Evolutionary conservation across 2,797 vertebrate species (phyloP), one percentile per base, ranked within the genome.

Genomic region (Aotus griseimembra): DNA sequence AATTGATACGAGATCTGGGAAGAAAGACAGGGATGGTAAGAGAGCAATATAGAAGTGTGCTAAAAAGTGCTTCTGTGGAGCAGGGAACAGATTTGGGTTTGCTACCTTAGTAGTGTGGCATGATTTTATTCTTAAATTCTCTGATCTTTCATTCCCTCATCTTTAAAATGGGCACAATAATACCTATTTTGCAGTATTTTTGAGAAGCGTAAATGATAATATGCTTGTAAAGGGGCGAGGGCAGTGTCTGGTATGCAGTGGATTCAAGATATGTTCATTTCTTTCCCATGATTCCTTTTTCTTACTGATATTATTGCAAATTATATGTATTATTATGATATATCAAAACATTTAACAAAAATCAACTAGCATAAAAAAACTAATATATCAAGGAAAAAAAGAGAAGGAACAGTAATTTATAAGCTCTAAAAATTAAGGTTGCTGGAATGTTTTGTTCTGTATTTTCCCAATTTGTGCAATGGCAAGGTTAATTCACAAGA

Each of bases 401-500:
- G 28, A 73, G 73, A 73, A 95, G 22, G 15, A 90, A 91, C 26
- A 41, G 30, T 41, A 41, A 84, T 90, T 87, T 64, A 19, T 70
- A 82, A 91, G 24, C 17, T 90, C 14, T 61, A 79, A 84, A 93
- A 19, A 84, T 92, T 28, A 95, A 84, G 11, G 12, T 90, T 46
- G 64, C 33, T 46, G 61, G 88, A 94, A 92, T 3, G 14, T 57
- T 93, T 79, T n/a, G 36, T 19, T 72, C 52, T 57, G 3, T 88
- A 73, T 73, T 90, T 82, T 72, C 26, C 70, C 75, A 90, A 33
- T 22, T 50, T 90, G 77, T 88, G 28, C 93, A 46, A 64, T 20
- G 48, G 36, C 39, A 75, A 83, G 20, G 93, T 93, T 80, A 77
- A 95, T 94, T 94, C 84, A 75, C 4, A 15, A 96, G 85, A 83